These are phyloP conservation scores for Leptinotarsa peninsularis DNA, from an alignment of 2,888 invertebrate species.

Conservation along the genomic window DNA sequence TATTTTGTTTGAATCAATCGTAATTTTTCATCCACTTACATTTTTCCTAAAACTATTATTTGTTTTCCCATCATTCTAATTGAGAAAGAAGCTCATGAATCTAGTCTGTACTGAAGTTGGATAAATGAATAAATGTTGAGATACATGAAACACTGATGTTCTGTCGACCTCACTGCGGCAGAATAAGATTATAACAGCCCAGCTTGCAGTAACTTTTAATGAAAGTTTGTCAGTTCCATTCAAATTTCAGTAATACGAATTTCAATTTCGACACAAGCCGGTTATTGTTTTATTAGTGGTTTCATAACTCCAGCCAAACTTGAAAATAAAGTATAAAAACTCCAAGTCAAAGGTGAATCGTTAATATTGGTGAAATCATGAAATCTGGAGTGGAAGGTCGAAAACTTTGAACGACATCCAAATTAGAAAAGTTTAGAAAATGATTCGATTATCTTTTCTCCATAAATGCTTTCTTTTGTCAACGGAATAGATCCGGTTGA, in stretches of 20 bases:
- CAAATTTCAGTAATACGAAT: conserved; percentile 27
- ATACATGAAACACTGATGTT: conserved; percentile 3
- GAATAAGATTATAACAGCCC: neutral
- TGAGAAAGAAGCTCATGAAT: no score
- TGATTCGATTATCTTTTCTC: neutral
- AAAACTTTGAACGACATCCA: conserved; percentile 8
- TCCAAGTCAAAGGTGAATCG: conserved; percentile 6
- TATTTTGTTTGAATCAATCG: no score
- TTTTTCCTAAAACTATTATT: no score
- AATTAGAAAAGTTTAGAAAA: conserved; percentile 9
- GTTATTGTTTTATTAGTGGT: conserved; percentile 28
- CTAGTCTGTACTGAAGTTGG: neutral
- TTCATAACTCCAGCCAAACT: conserved; percentile 14
- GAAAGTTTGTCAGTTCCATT: conserved; percentile 28
- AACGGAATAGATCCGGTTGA: conserved; percentile 1
- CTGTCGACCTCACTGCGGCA: conserved; percentile 3
- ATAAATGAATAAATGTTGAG: conserved; percentile 9
- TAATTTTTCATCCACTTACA: no score
- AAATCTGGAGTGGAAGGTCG: neutral
- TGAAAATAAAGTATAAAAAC: neutral
- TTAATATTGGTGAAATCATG: conserved; percentile 1
- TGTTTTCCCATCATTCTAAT: no score
- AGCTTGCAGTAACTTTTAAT: conserved; percentile 26
- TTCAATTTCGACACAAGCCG: conserved; percentile 22
- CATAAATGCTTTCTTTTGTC: conserved; percentile 15